Percentiles rank a stretch among this genome's conserved stretches.
Evolutionary conservation across 1,140 invertebrate species (phyloP).

Genomic region (Drosophila sucinea): DNA sequence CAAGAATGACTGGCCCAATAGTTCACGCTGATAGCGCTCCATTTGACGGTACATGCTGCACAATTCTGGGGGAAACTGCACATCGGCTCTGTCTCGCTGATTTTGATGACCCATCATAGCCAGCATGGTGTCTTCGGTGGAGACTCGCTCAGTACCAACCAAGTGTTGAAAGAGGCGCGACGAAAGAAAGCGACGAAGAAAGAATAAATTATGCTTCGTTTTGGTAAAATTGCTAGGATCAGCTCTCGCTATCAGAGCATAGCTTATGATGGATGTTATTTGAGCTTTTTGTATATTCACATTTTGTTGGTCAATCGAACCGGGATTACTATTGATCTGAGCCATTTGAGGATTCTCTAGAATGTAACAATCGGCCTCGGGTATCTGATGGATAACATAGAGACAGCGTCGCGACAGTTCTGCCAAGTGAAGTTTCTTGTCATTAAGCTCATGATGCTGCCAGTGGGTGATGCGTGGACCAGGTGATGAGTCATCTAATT

Average conservation of each 20-base stretch:
- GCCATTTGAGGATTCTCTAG: conserved; percentile 78
- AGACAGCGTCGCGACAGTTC: conserved; percentile 69
- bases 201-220: conserved; percentile 59
- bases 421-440: conserved; percentile 73
- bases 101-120: conserved; percentile 62
- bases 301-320: conserved; percentile 77
- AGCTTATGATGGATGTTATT: conserved; percentile 68
- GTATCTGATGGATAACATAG: conserved; percentile 68
- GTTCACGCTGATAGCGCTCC: conserved; percentile 68
- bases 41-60: conserved; percentile 49
- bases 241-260: conserved; percentile 50
- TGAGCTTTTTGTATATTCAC: conserved; percentile 78
- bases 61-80: conserved; percentile 59
- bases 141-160: conserved; percentile 73
- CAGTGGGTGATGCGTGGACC: conserved; percentile 62
- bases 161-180: conserved; percentile 74
- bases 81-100: conserved; percentile 16
- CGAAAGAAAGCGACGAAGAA: conserved; percentile 63
- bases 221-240: conserved; percentile 22
- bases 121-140: conserved; percentile 65
- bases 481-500: conserved; percentile 24
- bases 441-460: conserved; percentile 75
- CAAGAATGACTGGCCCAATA: conserved; percentile 71
- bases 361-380: conserved; percentile 74
- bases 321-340: conserved; percentile 66